Base-by-base conservation (phyloP, 2,888 invertebrate genomes). In the Hecatera dysodea region DNA sequence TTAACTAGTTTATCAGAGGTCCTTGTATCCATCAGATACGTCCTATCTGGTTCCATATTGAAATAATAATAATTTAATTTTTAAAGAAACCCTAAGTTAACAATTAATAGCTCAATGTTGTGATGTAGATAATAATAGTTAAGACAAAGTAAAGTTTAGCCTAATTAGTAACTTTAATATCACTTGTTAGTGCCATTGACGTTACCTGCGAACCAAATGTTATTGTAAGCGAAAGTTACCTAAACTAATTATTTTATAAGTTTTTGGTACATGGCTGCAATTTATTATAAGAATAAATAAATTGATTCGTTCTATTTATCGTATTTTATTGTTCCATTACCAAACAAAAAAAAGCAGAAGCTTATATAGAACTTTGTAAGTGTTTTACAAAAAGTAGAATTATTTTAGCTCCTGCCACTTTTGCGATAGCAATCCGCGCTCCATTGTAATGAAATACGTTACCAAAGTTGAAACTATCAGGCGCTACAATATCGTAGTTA, bases 171-270 rank as follows among this genome's bases (percentile, higher is more conserved):
- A 82, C 82, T 77, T 83, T 82, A 86, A 84, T 83, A 83, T 70
- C 87, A 87, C 81, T 87, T 78, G 66, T 64, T 85, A 87, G 89
- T 89, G 88, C 88, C 88, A 87, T 87, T 75, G 85, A 77, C 75
- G 85, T 86, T 85, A 87, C 82, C 79, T 70, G 82, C 62, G 78
- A 83, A 88, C 88, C 87, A 88, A 88, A 87, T 87, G 82, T 87
- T 79, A 83, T 81, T 72, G 56, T 83, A 80, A 78, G 81, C 33
- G 62, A 81, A 80, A 79, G 83, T 88, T 87, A 84, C 80, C 80
- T 85, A 82, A 67, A 79, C 36, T 6, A 36, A 73, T 75, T 78
- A 66, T 36, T 12, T 66, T 77, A 46, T 75, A 77, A 80, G 69
- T 69, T 70, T 55, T 66, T 61, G 27, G 67, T 68, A 66, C 27